Base-by-base conservation (phyloP, 1,140 invertebrate genomes). In the Cardiocondyla obscurior region DNA sequence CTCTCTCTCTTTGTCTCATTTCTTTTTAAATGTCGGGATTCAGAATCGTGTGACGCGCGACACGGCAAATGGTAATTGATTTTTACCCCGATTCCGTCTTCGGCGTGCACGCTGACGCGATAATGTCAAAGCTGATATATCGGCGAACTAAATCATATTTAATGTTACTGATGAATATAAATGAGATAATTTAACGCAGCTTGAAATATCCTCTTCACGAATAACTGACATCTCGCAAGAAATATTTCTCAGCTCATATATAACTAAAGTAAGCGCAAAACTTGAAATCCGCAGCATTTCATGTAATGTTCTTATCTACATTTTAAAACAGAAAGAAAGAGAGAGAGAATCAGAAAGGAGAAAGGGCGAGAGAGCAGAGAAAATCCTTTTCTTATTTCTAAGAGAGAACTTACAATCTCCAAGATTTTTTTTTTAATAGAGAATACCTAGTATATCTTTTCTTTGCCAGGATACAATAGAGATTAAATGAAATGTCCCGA, bases 141-240 rank as follows among this genome's bases (percentile, higher is more conserved):
- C 22, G 33, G 19, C 36, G 16, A 36, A 57, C 22, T n/a, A 51
- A 72, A 30, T 72, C 14, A 16, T 25, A 19, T 73, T 73, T 39
- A 57, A 73, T 73, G 42, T 58, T 58, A 39, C 33, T n/a, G 46
- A 39, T n/a, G 46, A 39, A 73, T 73, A 73, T 73, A 73, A 73
- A 73, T 39, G 51, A n/a, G 22, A 5, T 42, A 58, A 58, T 58
- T 57, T 58, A 73, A 22, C 51, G 36, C 12, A 30, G 28, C 10
- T 53, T 42, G 70, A 73, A 73, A 39, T 73, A 57, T 57, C 51
- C 16, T 22, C 19, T 39, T 73, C 53, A 10, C 14, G 22, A 73
- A 42, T 73, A 73, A 58, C 16, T 55, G 22, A 58, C 19, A n/a
- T n/a, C 16, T 0, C 12, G 19, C 16, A 30, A 70, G 30, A 51